Base-by-base conservation (phyloP, 2,797 vertebrate genomes). In the Graptemys geographica region DNA sequence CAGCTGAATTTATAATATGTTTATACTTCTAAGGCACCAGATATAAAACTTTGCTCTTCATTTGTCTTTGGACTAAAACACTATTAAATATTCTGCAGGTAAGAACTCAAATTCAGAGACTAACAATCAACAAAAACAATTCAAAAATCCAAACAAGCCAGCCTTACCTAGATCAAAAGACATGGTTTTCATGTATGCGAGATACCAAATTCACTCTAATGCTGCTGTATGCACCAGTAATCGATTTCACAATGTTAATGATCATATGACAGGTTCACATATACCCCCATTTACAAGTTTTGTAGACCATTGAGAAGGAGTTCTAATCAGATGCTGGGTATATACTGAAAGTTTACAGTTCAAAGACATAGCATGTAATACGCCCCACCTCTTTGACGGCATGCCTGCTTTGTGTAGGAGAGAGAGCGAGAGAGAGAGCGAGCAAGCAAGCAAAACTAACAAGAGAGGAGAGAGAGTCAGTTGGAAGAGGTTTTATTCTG, bases 121-220 rank as follows among this genome's bases (percentile, higher is more conserved):
- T 49, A 65, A 31, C 65, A n/a, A 5, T 93, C 83, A 76, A 27
- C 79, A 92, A 65, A 37, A 55, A 84, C 33, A 88, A 81, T 49
- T 47, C 44, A 59, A 94, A 27, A 82, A 93, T 62, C 83, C 78
- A 0, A 31, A 62, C 81, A 85, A 0, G 33, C 31, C 56, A 90
- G 79, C 13, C 97, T 97, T 98, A 97, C 97, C 97, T 96, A 95
- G 28, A 86, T 95, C 95, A 92, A 97, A 96, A 84, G 97, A 94
- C 97, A 98, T 98, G 6, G 79, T 76, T 84, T 76, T 47, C 79
- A 87, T 12, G 28, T 11, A 91, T 78, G 93, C 92, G 92, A 91
- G 52, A 59, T 47, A 88, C 44, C 95, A 65, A 84, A 49, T n/a
- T 93, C 84, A 79, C 55, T 83, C 41, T n/a, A 56, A 13, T 55